Evolutionary conservation across 2,888 invertebrate genomes (phyloP).

Genomic region (Smittia aterrima): DNA sequence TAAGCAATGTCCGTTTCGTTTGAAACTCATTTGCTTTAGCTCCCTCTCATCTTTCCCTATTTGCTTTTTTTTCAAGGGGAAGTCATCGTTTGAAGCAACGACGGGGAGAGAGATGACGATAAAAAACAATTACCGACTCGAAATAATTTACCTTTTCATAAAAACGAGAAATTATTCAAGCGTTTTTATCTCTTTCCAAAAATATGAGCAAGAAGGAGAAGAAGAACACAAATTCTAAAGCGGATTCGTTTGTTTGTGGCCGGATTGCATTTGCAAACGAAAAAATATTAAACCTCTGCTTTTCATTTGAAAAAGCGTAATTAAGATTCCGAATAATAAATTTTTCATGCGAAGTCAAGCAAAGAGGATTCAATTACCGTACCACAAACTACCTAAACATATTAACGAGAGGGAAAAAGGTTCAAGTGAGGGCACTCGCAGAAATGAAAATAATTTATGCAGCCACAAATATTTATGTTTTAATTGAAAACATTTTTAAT

Average conservation of each 20-base stretch:
- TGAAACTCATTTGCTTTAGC: too few relatives aligned
- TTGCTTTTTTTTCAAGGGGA: not conserved
- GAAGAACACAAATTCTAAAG: not conserved
- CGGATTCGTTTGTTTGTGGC: not conserved
- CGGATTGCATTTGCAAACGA: too few relatives aligned
- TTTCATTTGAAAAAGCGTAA: not conserved
- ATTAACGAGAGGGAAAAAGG: too few relatives aligned
- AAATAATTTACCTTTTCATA: not conserved
- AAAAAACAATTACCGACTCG: conserved; percentile 8
- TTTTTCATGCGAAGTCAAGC: not conserved
- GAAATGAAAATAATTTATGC: too few relatives aligned
- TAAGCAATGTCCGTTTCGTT: not conserved
- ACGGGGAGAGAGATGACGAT: not conserved
- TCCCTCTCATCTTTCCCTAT: not conserved
- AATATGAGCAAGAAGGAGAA: not conserved
- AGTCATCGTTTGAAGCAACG: not conserved
- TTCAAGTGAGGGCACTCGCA: too few relatives aligned
- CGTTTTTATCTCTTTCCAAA: conserved; percentile 18
- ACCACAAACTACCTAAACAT: not conserved
- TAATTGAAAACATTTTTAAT: too few relatives aligned
- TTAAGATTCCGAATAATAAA: conserved; percentile 3
- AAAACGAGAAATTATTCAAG: conserved; percentile 3
- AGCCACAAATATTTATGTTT: too few relatives aligned
- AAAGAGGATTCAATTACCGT: conserved; percentile 13
- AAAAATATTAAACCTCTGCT: not conserved